Evolutionary conservation across 37 sponge, comb jelly and placozoan genomes (phyloP).

Genomic region (Theonella swinhoei): DNA sequence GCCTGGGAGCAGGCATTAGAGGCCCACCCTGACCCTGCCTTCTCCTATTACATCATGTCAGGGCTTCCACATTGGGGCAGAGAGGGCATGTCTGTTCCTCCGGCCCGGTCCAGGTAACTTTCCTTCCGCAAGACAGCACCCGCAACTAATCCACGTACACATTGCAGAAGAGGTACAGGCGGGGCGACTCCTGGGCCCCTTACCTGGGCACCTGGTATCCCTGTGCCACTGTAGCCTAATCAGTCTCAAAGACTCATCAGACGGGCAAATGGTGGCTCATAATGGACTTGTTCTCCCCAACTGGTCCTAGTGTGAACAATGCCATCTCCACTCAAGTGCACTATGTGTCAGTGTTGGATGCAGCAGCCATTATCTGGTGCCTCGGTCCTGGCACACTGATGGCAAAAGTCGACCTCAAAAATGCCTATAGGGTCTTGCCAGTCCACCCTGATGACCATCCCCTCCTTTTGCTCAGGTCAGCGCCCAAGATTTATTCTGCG

Average conservation of each 20-base stretch:
- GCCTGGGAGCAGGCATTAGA: not conserved
- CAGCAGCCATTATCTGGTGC: not conserved
- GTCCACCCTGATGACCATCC: not conserved
- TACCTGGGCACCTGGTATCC: not conserved
- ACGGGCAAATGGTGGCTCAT: constrained; percentile 17
- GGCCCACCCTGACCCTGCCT: not conserved
- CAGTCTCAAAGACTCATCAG: constrained; percentile 18
- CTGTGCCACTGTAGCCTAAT: constrained; percentile 1
- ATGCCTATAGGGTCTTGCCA: not conserved
- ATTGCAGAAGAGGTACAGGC: not conserved
- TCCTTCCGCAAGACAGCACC: not conserved
- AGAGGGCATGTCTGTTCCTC: not conserved
- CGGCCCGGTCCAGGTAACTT: not conserved
- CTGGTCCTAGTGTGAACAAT: constrained; percentile 7
- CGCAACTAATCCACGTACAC: not conserved
- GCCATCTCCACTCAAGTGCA: not conserved
- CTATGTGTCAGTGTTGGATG: not conserved
- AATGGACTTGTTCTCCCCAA: not conserved
- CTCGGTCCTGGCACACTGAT: not conserved
- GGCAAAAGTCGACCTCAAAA: not conserved
- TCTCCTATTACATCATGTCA: not conserved
- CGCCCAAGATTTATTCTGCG: not conserved
- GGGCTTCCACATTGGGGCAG: constrained; percentile 8
- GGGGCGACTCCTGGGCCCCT: not conserved
- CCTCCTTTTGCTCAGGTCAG: not conserved